These are phyloP conservation scores for Acrobasis repandana DNA, from an alignment of 2,888 invertebrate genomes.

Conservation along the genomic window DNA sequence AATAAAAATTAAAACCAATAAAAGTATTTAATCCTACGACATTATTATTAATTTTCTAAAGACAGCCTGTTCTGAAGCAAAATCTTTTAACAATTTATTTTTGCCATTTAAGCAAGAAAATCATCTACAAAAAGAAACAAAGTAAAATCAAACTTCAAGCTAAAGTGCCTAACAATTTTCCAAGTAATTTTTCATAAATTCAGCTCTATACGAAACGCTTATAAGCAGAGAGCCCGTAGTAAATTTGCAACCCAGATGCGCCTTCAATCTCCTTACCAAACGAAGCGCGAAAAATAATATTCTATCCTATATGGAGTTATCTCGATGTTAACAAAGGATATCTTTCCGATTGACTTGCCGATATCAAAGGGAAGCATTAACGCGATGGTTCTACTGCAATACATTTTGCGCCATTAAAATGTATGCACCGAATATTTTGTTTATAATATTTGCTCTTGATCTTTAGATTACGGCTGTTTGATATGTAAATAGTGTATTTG, in stretches of 20 bases:
- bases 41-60: too few relatives aligned
- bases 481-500: not conserved
- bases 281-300: conserved; percentile 72
- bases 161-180: conserved; percentile 10
- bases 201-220: conserved; percentile 3
- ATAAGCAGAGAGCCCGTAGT: conserved; percentile 26
- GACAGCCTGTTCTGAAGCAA: too few relatives aligned
- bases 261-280: conserved; percentile 69
- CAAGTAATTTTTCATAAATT: conserved; percentile 17
- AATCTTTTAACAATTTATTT: not conserved
- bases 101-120: not conserved
- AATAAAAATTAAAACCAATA: too few relatives aligned
- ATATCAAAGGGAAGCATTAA: conserved; percentile 69
- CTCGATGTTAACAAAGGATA: conserved; percentile 72
- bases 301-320: conserved; percentile 53
- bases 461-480: not conserved
- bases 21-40: too few relatives aligned
- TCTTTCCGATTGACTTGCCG: conserved; percentile 71
- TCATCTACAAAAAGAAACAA: not conserved
- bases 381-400: conserved; percentile 45
- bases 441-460: conserved; percentile 11
- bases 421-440: conserved; percentile 11
- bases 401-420: conserved; percentile 14
- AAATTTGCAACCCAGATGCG: conserved; percentile 59
- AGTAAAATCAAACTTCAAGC: conserved; percentile 3